Evolutionary conservation across 2,113 vertebrate genomes (phyloP).

Genomic region (Drymodes brunneopygia): DNA sequence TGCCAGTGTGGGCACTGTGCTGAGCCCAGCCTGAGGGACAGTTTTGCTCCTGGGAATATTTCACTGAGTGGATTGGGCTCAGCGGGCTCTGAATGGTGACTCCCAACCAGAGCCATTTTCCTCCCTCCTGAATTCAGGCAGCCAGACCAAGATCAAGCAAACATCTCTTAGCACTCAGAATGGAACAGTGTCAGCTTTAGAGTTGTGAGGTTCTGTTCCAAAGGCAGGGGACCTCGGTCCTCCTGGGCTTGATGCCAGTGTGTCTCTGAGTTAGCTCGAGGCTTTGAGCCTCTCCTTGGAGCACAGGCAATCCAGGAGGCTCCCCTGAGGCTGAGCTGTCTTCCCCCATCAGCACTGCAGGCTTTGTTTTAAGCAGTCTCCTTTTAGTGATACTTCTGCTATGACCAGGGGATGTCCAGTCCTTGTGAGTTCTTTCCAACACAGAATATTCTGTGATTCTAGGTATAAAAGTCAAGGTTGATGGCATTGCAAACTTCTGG

Average conservation of each 20-base stretch:
- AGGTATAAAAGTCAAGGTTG: rapidly evolving
- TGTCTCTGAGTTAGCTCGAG: not conserved
- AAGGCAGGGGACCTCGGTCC: not conserved
- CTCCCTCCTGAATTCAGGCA: not conserved
- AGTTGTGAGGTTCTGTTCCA: not conserved
- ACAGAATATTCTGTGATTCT: not conserved
- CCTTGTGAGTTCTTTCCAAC: not conserved
- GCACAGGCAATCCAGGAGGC: not conserved
- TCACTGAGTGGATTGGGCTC: not conserved
- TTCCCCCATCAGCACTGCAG: not conserved
- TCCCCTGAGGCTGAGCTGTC: not conserved
- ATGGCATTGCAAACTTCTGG: not conserved
- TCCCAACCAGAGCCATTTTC: not conserved
- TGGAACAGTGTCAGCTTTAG: not conserved
- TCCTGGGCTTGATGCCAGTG: not conserved
- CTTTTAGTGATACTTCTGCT: not conserved
- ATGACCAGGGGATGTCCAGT: not conserved
- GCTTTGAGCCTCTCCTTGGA: not conserved
- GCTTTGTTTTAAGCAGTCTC: not conserved
- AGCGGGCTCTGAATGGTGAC: rapidly evolving
- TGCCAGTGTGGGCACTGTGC: not conserved
- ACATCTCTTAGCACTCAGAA: not conserved
- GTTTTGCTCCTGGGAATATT: not conserved
- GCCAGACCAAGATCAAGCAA: not conserved
- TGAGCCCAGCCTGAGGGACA: not conserved